Evolutionary conservation across 2,113 vertebrate species (phyloP).

Genomic region (Mastomys coucha): DNA sequence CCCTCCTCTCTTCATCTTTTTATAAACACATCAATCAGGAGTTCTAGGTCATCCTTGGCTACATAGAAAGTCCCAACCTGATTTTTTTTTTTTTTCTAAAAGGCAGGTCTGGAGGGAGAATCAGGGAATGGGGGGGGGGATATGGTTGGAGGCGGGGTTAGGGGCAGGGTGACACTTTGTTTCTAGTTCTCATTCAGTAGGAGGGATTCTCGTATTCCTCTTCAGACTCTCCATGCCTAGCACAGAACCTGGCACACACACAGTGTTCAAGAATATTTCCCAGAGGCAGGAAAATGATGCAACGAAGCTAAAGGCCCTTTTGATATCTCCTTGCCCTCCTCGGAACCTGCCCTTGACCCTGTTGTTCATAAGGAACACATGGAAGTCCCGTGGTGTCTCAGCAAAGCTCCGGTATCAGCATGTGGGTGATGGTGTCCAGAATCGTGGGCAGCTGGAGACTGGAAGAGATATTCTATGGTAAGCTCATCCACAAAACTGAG

Average conservation of each 20-base stretch:
- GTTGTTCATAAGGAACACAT: not conserved
- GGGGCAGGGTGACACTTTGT: not conserved
- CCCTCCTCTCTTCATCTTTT: too few relatives aligned
- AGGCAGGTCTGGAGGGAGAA: not conserved
- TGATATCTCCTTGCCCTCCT: not conserved
- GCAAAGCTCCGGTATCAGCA: not conserved
- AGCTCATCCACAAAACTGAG: too few relatives aligned
- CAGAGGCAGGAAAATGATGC: not conserved
- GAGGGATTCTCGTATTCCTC: not conserved
- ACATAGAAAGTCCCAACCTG: not conserved
- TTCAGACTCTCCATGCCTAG: not conserved
- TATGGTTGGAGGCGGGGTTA: too few relatives aligned
- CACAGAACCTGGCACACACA: not conserved
- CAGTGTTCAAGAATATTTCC: accelerated
- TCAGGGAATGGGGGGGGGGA: not conserved
- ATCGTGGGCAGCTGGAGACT: too few relatives aligned
- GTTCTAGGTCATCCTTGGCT: not conserved
- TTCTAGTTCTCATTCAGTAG: not conserved
- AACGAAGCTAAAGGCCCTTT: not conserved
- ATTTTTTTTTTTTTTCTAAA: too few relatives aligned
- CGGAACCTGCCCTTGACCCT: not conserved
- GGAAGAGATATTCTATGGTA: too few relatives aligned
- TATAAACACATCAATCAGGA: not conserved
- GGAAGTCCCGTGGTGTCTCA: not conserved
- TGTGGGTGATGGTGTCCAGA: not conserved